A percentile compares a stretch with the other conserved stretches of the same genome.
phyloP scores from a whole-genome alignment of 37 sponge, comb jelly and placozoan genomes.

The Aplysina aerophoba region DNA sequence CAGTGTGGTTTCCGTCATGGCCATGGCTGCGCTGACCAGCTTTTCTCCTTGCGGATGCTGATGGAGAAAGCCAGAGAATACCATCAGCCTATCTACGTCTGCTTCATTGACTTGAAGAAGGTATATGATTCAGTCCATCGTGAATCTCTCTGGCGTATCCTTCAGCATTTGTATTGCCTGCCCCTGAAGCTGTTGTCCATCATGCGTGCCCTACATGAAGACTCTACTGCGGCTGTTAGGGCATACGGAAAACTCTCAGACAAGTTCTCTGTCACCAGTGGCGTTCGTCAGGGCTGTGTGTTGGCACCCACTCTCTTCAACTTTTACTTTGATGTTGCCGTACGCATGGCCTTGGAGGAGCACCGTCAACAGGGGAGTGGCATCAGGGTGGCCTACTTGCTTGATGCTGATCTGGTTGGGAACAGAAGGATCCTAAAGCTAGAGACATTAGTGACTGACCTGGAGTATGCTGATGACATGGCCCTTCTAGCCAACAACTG shows the following conservation, averaged over 20 bases:
- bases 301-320: slow-evolving; percentile 20
- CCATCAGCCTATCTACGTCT: slow-evolving; percentile 14
- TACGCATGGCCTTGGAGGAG: not conserved
- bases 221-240: slow-evolving; percentile 1
- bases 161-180: not conserved
- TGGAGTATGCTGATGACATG: slow-evolving; percentile 27
- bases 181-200: not conserved
- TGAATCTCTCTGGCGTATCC: not conserved
- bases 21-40: not conserved
- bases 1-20: not conserved
- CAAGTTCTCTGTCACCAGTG: not conserved
- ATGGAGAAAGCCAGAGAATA: slow-evolving; percentile 12
- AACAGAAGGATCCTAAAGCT: not conserved
- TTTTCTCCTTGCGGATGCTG: not conserved
- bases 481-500: not conserved
- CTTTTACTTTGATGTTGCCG: slow-evolving; percentile 5
- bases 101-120: slow-evolving; percentile 14
- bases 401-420: not conserved
- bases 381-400: not conserved
- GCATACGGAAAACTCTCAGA: slow-evolving; percentile 9
- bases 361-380: not conserved
- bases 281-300: slow-evolving; percentile 13
- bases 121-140: not conserved
- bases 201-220: slow-evolving; percentile 6
- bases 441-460: not conserved